Evolutionary conservation across 1,140 invertebrate species (phyloP).

Genomic region (Zaprionus tsacasi): DNA sequence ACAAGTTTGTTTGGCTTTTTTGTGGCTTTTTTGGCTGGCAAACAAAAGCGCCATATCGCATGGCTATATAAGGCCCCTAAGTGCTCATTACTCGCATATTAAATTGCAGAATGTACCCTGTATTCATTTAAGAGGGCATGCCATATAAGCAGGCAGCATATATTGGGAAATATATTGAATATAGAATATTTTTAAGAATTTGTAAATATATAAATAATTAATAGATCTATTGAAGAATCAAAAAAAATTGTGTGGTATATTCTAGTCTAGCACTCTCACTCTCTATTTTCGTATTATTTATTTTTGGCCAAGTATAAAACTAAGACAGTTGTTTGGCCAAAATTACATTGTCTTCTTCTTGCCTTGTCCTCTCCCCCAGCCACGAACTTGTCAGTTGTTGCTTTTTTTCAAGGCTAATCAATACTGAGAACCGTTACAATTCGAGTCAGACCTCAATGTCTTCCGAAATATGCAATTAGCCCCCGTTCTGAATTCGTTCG

Average conservation of each 20-base stretch:
- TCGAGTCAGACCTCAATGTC: constrained; percentile 33
- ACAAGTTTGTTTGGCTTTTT: constrained; percentile 61
- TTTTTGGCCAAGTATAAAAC: not conserved
- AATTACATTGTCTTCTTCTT: not conserved
- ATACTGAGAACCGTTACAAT: constrained; percentile 52
- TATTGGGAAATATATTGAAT: too few species aligned
- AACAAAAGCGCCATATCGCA: constrained; percentile 23
- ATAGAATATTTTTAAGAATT: too few species aligned
- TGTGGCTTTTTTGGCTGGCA: constrained; percentile 26
- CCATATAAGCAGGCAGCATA: too few species aligned
- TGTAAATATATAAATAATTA: too few species aligned
- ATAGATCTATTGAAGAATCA: too few species aligned
- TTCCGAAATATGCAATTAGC: constrained; percentile 70
- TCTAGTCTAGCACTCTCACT: too few species aligned
- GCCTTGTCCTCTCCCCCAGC: not conserved
- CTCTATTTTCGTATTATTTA: too few species aligned
- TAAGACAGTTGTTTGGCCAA: not conserved
- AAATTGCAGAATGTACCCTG: not conserved
- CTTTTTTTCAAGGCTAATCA: constrained; percentile 61
- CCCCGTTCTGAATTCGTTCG: constrained; percentile 26
- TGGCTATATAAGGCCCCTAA: not conserved
- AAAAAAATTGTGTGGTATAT: too few species aligned
- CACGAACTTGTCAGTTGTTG: not conserved
- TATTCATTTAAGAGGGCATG: not conserved
- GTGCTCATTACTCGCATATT: not conserved